Percentiles rank a stretch among this genome's conserved stretches.
Evolutionary conservation across 2,113 vertebrate species (phyloP).

Genomic region (Steatornis caripensis): DNA sequence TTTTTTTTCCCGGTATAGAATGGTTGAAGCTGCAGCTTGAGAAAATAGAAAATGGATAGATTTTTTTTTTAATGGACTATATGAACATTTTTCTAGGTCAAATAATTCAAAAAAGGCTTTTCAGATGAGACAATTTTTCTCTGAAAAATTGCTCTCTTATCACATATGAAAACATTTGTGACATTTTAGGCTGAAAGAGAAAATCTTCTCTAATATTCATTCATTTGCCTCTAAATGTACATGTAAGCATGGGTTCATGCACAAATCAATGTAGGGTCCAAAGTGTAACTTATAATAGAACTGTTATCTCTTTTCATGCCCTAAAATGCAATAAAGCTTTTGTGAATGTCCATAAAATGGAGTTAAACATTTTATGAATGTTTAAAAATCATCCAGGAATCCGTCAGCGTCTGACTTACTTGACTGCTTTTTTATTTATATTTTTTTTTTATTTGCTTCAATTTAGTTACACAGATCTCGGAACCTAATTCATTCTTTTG

Average conservation of each 20-base stretch:
- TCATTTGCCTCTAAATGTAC: not conserved
- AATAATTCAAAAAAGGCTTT: not conserved
- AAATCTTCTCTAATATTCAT: not conserved
- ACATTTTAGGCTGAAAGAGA: not conserved
- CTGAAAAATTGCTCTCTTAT: not conserved
- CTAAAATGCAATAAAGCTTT: not conserved
- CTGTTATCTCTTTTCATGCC: not conserved
- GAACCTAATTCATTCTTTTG: not conserved
- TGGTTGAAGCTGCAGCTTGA: not conserved
- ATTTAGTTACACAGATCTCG: not conserved
- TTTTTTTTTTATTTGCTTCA: not conserved
- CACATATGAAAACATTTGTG: not conserved
- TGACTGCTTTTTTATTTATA: not conserved
- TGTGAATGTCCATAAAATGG: not conserved
- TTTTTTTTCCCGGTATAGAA: not conserved
- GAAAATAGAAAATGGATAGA: not conserved
- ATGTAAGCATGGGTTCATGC: not conserved
- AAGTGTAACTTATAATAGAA: not conserved
- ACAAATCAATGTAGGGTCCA: constrained; percentile 3
- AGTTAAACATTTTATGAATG: constrained; percentile 15
- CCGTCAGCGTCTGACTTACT: not conserved
- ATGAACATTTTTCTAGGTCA: not conserved
- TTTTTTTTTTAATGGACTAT: not conserved
- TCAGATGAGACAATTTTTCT: not conserved
- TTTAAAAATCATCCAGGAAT: constrained; percentile 40